Evolutionary conservation across 1,140 invertebrate genomes (phyloP).

Genomic region (Schmidtea mediterranea): DNA sequence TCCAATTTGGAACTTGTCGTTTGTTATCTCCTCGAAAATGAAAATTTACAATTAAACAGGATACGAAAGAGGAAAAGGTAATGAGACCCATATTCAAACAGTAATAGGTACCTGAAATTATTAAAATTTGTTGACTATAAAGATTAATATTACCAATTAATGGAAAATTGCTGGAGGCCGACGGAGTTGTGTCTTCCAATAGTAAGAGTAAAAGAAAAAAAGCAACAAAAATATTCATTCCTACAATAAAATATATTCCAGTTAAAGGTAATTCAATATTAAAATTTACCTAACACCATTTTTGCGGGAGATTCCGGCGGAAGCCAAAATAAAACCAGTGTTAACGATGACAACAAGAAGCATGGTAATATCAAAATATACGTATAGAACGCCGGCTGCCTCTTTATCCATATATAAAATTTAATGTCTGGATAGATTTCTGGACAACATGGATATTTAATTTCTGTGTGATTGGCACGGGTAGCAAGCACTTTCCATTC

Average conservation of each 20-base stretch:
- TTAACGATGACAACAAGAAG: constrained; percentile 10
- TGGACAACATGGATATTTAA: constrained; percentile 6
- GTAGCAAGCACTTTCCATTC: constrained; percentile 1
- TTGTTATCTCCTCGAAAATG: constrained; percentile 4
- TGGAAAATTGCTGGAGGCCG: constrained; percentile 6
- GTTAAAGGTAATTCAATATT: background rate
- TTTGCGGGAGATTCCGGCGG: constrained; percentile 12
- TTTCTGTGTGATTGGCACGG: background rate
- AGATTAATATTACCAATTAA: constrained; percentile 7
- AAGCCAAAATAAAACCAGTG: constrained; percentile 12
- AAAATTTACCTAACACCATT: constrained; percentile 9
- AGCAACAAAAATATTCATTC: constrained; percentile 11
- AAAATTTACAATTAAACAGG: constrained; percentile 13
- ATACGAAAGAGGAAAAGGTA: constrained; percentile 24
- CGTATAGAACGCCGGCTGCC: constrained; percentile 10
- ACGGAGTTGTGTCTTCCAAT: constrained; percentile 7
- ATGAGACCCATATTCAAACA: constrained; percentile 28
- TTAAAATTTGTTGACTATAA: background rate
- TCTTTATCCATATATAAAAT: constrained; percentile 5
- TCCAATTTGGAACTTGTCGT: background rate
- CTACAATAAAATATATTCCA: background rate
- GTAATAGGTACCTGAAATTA: constrained; percentile 17
- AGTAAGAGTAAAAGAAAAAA: constrained; percentile 11
- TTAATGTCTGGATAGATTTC: constrained; percentile 6
- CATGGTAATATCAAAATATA: constrained; percentile 12